Conservation (phyloP, 2,797 vertebrate species). For the Arctocebus calabarensis region DNA sequence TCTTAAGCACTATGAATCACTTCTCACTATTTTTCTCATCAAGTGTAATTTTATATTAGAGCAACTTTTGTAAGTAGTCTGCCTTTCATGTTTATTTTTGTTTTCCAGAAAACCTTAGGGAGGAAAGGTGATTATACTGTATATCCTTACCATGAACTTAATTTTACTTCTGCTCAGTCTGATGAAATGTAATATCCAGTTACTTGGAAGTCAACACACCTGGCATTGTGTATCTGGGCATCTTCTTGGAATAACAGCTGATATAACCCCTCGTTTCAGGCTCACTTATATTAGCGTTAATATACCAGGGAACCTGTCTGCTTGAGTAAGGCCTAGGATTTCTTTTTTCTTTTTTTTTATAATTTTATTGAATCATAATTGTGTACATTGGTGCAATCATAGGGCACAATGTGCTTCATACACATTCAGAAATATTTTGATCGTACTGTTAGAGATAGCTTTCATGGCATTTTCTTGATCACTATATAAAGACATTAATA, state of each 20-base stretch:
- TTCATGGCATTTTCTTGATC: too few species aligned
- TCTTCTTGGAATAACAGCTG: conserved; percentile 70
- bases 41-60: conserved; percentile 64
- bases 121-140: conserved; percentile 48
- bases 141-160: conserved; percentile 14
- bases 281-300: conserved; percentile 19
- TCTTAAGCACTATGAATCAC: conserved; percentile 19
- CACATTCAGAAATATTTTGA: too few species aligned
- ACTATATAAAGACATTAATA: too few species aligned
- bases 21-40: conserved; percentile 29
- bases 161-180: conserved; percentile 58
- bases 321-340: neutral
- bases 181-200: conserved; percentile 69
- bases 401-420: too few species aligned
- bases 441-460: too few species aligned
- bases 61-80: conserved; percentile 32
- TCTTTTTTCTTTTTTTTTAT: too few species aligned
- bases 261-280: conserved; percentile 44
- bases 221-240: conserved; percentile 55
- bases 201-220: conserved; percentile 69
- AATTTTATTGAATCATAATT: too few species aligned
- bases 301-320: neutral
- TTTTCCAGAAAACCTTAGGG: conserved; percentile 34
- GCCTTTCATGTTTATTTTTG: conserved; percentile 46
- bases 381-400: too few species aligned